Conservation (phyloP, 2,113 vertebrate genomes). For the Microtus pennsylvanicus region DNA sequence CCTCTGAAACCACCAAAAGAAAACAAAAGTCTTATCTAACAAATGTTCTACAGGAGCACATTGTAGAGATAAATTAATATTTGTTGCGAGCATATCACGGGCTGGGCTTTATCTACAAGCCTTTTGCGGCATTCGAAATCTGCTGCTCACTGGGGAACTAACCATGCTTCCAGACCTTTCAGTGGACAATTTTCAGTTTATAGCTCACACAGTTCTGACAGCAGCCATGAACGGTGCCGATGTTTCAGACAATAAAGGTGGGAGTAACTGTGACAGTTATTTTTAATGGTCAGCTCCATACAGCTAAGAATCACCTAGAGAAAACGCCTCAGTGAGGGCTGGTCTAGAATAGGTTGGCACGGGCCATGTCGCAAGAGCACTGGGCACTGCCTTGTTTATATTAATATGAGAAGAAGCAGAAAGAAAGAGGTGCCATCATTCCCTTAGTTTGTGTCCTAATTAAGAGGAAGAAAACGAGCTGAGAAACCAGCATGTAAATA, state of each 20-base stretch:
- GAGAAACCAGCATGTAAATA: background rate
- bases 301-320: background rate
- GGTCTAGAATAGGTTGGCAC: background rate
- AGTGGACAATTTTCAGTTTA: background rate
- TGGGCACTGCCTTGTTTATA: background rate
- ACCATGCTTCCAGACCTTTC: background rate
- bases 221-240: background rate
- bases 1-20: background rate
- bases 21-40: background rate
- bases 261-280: background rate
- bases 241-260: conserved; percentile 18
- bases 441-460: background rate
- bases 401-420: background rate
- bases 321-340: background rate
- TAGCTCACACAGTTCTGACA: background rate
- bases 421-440: background rate
- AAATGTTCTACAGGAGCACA: background rate
- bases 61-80: background rate
- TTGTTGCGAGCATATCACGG: background rate
- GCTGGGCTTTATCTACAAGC: background rate
- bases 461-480: background rate
- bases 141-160: background rate
- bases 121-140: background rate
- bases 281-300: background rate
- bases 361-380: background rate